Base-by-base conservation (phyloP, 2,797 vertebrate genomes). In the Melanotaenia trifasciata region DNA sequence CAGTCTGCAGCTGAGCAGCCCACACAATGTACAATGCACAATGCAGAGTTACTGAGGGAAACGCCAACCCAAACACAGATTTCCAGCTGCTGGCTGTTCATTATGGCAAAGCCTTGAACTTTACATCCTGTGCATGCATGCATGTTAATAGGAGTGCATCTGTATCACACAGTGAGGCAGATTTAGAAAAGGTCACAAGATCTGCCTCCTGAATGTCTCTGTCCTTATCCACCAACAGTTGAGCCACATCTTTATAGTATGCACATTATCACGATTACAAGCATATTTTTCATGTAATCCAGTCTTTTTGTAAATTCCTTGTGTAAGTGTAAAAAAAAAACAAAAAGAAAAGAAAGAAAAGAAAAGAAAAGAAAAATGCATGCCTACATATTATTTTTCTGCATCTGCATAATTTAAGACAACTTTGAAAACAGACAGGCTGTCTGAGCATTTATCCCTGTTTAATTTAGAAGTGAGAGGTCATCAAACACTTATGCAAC, bases 401-500 rank as follows among this genome's bases (percentile, higher is more conserved):
- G 36, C 62, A 67, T 71, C 58, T 33, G 61, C 70, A 70, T 47
- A 32, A 71, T 63, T 4, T 64, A 35, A 79, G 22, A 28, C 61
- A 30, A 11, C 32, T 66, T 64, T 60, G 47, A 74, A 70, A 83
- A 76, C 75, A 71, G 66, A 70, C 72, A 35, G 47, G 24, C 56
- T 60, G 67, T 70, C 83, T 70, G 72, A 80, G 78, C 45, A 58
- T 79, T 81, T 67, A 72, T 69, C 54, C 67, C 13, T 16, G 58
- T 87, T 89, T 85, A 77, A 90, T 90, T 90, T 87, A 86, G 85
- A 84, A 85, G 84, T 72, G 80, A 85, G 83, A 86, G 91, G 84
- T 93, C 89, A 90, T 80, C 70, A 74, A 80, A 79, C 78, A 86
- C 90, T 94, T 93, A 92, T 83, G 91, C 87, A 93, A 93, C 77